Percentiles rank a stretch among this genome's conserved stretches.
Conservation (phyloP, 2,113 vertebrate species). For the Peromyscus leucopus region DNA sequence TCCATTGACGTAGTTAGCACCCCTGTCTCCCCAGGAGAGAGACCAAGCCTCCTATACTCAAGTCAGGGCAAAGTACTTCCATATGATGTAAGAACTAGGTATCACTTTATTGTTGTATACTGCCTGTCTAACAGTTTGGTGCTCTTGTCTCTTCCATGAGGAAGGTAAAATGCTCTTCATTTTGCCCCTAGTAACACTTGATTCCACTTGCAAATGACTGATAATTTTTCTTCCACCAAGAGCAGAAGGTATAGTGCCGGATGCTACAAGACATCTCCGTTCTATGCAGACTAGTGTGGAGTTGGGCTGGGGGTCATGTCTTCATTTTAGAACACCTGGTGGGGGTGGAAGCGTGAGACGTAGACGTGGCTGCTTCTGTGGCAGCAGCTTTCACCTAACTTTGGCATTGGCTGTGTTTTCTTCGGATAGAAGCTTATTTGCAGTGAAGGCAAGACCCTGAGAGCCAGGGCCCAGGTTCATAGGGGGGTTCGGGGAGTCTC, state of each 20-base stretch:
- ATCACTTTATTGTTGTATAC: neutral
- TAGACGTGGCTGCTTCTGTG: neutral
- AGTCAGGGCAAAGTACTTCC: neutral
- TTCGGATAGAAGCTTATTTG: neutral
- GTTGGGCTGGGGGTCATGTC: no score
- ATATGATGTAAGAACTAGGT: neutral
- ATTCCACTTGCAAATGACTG: accelerated
- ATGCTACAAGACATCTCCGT: neutral
- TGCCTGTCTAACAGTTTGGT: neutral
- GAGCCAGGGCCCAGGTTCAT: accelerated
- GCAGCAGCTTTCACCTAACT: neutral
- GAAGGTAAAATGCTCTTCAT: neutral
- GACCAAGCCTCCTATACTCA: neutral
- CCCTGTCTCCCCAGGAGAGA: neutral
- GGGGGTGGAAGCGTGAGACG: neutral
- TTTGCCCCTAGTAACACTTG: neutral
- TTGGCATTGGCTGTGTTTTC: neutral
- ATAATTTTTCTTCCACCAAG: neutral
- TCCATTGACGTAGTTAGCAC: neutral
- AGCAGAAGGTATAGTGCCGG: neutral
- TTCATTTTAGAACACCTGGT: neutral
- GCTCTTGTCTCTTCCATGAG: neutral
- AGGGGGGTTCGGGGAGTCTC: neutral
- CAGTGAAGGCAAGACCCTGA: neutral
- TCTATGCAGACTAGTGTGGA: no score